Evolutionary conservation across 1,140 invertebrate species (phyloP), one percentile per base, ranked within the genome.

Genomic region (Elymnias hypermnestra): DNA sequence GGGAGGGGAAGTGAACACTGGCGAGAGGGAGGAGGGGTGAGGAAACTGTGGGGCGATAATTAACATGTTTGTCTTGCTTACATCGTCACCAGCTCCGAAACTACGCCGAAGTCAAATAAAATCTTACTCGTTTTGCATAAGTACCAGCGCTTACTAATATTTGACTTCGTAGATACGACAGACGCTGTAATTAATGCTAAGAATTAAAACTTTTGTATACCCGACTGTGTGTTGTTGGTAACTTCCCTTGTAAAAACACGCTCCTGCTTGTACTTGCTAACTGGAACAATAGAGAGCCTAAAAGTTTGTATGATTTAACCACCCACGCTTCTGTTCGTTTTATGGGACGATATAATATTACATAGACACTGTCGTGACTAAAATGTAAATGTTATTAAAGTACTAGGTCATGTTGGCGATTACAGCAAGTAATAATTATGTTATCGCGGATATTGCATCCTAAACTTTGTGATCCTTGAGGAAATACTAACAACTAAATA

Each of bases 1-100:
- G 42, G 17, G 53, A 37, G 13, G 21, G 33, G 43, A n/a, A 38
- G 41, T 13, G 29, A 10, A 36, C 5, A 39, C n/a, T 21, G 28
- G 39, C 41, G 33, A 19, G 22, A 33, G 28, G 56, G 29, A 10
- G 26, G 13, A 13, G 26, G 13, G 26, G 26, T 13, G 26, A 29
- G 42, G 49, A 22, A 43, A 23, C 43, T 37, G 55, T 57, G 55
- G 69, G 61, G 58, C 57, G 69, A 70, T 79, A 81, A 79, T 82
- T 82, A 82, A 81, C 77, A 78, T 83, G 76, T 83, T 83, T 83
- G 79, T 76, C 70, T 83, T 79, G 70, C 76, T 83, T 76, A 79
- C 73, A 77, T 74, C 74, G 79, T 77, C 72, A 69, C 67, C 57
- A 69, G 68, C 62, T 63, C 70, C 68, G 63, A 76, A 82, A 83